These are phyloP conservation scores for Epinephelus malabaricus DNA, from an alignment of 2,797 vertebrate genomes.

Conservation along the genomic window DNA sequence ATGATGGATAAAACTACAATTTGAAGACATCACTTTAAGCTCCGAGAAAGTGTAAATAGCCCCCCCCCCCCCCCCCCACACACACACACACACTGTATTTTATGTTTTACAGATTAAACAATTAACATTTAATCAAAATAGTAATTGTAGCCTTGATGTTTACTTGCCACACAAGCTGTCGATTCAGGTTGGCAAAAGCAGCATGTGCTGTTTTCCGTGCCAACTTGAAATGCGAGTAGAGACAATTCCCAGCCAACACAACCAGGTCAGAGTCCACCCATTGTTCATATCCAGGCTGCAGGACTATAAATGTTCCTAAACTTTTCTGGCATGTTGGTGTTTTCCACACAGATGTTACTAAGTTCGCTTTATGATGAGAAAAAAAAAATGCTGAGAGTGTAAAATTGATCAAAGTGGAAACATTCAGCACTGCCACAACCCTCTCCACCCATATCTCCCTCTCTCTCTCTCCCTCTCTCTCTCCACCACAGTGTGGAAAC, in stretches of 20 bases:
- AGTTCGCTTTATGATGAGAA: constrained; percentile 85
- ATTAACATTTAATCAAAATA: not conserved
- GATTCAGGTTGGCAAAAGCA: not conserved
- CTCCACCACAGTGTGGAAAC: constrained; percentile 64
- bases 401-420: constrained; percentile 84
- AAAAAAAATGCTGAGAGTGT: constrained; percentile 81
- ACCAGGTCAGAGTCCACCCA: not conserved
- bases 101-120: not conserved
- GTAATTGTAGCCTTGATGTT: not conserved
- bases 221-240: constrained; percentile 17
- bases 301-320: not conserved
- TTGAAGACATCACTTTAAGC: not conserved
- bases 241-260: not conserved
- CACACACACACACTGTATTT: no score
- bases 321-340: constrained; percentile 17
- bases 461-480: constrained; percentile 44
- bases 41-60: not conserved
- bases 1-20: not conserved
- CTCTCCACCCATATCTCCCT: constrained; percentile 46
- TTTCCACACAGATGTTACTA: constrained; percentile 43
- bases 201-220: not conserved
- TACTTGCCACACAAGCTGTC: constrained; percentile 1
- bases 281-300: constrained; percentile 20
- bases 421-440: constrained; percentile 52
- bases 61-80: no score